These are phyloP conservation scores for Sciurus niger DNA, from an alignment of 2,113 vertebrate species.

Conservation along the genomic window DNA sequence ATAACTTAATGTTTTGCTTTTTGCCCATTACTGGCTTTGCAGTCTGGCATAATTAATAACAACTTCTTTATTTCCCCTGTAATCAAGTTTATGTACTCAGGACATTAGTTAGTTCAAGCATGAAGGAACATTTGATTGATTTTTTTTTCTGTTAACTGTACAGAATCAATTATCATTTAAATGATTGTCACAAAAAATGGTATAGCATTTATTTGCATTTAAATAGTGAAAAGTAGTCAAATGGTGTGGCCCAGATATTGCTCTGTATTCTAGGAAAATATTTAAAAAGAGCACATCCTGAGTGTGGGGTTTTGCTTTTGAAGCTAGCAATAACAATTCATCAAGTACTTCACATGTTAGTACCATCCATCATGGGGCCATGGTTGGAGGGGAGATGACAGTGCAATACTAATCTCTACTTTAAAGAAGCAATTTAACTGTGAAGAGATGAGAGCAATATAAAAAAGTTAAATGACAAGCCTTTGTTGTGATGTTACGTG, in stretches of 20 bases:
- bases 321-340: background rate
- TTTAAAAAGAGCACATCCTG: background rate
- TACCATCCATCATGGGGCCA: background rate
- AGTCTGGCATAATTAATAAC: conserved; percentile 73
- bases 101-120: conserved; percentile 72
- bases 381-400: background rate
- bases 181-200: background rate
- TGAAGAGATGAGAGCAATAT: background rate
- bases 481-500: background rate
- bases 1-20: conserved; percentile 70
- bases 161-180: conserved; percentile 26
- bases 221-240: background rate
- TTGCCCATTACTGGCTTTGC: conserved; percentile 15
- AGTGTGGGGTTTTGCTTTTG: background rate
- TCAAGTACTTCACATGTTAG: background rate
- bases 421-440: background rate
- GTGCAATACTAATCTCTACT: background rate
- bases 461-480: background rate
- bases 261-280: background rate
- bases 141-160: conserved; percentile 61
- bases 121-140: conserved; percentile 69
- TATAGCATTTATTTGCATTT: background rate
- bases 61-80: conserved; percentile 70
- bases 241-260: background rate
- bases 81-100: conserved; percentile 70